Base-by-base conservation (phyloP, 2,113 vertebrate species). In the Stegastes partitus region DNA sequence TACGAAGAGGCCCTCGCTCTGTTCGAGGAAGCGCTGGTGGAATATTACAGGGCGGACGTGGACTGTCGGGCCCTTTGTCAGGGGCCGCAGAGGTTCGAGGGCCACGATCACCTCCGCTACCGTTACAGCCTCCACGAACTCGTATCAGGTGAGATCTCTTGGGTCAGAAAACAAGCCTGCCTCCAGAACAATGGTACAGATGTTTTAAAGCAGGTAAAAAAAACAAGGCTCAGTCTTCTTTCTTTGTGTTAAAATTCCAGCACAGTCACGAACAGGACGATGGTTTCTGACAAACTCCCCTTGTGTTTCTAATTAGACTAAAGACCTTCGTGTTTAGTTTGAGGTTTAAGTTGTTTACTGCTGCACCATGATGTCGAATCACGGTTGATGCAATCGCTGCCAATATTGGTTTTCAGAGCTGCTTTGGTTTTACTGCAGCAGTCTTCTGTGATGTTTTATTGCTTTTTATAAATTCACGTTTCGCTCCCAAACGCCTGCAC, bases 61-160 rank as follows among this genome's bases (percentile, higher is more conserved):
- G 96, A 96, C 37, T 99, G 98, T 74, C 94, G 96, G 56, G 85
- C 93, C 21, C 84, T 97, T 56, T 99, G 98, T 1, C 96, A 98
- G 55, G 96, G 96, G 0, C 96, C 96, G 0, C 96, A 97, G 91
- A 93, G 87, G 11, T 97, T 98, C 82, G 95, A 96, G 77, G 96
- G 95, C 23, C 93, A 98, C 0, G 94, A 96, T 47, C 93, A 97
- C 63, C 80, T 97, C 79, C 88, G 93, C 5, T 96, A 97, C 69
- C 96, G 94, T 50, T 95, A 95, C 72, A 95, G 94, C 83, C 95
- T 99, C 59, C 95, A 96, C 0, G 97, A 99, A 93, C 92, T 96
- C n/a, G 90, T 99, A 74, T 97, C 98, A 95, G 98, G 98, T 99
- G 92, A 90, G 91, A 34, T 22, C 15, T 37, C 18, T 7, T 21